Evolutionary conservation across 2,888 invertebrate genomes (phyloP).

Genomic region (Iselma pallidipennis): DNA sequence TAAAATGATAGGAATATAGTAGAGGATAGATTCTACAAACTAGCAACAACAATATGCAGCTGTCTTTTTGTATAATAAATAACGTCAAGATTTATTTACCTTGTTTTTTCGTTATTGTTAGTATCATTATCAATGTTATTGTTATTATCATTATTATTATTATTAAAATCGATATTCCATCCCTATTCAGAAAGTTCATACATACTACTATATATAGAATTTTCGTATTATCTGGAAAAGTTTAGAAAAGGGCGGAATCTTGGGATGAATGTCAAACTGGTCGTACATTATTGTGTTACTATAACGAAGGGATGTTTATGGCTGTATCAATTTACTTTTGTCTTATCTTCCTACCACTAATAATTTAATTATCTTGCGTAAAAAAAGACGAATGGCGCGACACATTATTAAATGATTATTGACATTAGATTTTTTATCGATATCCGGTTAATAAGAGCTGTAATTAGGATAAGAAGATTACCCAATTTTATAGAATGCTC

Average conservation of each 20-base stretch:
- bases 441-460: too few species aligned
- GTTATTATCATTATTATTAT: not conserved
- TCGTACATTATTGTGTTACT: not conserved
- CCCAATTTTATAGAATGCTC: too few species aligned
- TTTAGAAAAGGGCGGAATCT: not conserved
- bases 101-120: not conserved
- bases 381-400: too few species aligned
- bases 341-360: not conserved
- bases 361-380: too few species aligned
- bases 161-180: not conserved
- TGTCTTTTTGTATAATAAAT: conserved; percentile 1
- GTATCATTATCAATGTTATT: not conserved
- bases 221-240: not conserved
- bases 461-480: not conserved
- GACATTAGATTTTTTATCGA: not conserved
- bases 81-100: not conserved
- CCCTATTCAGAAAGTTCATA: not conserved
- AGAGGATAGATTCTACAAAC: conserved; percentile 1
- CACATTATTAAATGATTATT: not conserved
- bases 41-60: conserved; percentile 2
- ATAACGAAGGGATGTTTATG: not conserved
- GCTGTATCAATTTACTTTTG: not conserved
- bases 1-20: conserved; percentile 1
- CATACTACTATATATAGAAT: not conserved
- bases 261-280: not conserved